A percentile compares a stretch with the other conserved stretches of the same genome.
These are phyloP conservation scores for Otus sunia DNA, from an alignment of 2,113 vertebrate genomes.

Conservation along the genomic window DNA sequence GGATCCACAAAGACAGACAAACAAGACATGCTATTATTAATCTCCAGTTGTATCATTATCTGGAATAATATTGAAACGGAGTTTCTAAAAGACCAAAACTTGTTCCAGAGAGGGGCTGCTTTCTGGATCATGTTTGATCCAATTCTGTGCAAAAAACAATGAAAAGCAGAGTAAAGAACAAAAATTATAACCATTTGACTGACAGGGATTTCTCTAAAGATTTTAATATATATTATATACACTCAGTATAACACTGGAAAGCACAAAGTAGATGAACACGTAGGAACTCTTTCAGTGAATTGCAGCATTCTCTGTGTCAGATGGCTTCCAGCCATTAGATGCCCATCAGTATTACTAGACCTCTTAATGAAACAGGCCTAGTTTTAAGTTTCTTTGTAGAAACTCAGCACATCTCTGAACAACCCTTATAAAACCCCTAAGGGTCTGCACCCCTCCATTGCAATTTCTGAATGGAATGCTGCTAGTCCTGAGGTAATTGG, in stretches of 20 bases:
- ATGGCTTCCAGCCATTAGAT: not conserved
- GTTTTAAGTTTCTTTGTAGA: not conserved
- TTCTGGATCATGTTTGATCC: not conserved
- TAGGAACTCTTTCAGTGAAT: not conserved
- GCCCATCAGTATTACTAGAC: not conserved
- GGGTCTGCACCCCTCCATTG: not conserved
- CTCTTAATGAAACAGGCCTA: not conserved
- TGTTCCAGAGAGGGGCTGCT: not conserved
- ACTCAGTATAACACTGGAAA: not conserved
- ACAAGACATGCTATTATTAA: not conserved
- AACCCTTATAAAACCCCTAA: not conserved
- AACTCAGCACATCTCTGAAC: not conserved
- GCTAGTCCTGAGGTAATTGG: not conserved
- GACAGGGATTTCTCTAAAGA: not conserved
- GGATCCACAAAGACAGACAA: not conserved
- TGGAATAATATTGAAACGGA: not conserved
- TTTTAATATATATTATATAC: not conserved
- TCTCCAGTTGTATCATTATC: accelerated
- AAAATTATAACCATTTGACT: not conserved
- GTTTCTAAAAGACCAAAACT: not conserved
- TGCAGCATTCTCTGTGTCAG: not conserved
- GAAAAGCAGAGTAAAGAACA: not conserved
- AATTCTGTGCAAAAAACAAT: not conserved
- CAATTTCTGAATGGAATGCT: not conserved
- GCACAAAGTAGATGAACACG: not conserved